Base-by-base conservation (phyloP, 2,888 invertebrate genomes). In the Ametastegia equiseti region DNA sequence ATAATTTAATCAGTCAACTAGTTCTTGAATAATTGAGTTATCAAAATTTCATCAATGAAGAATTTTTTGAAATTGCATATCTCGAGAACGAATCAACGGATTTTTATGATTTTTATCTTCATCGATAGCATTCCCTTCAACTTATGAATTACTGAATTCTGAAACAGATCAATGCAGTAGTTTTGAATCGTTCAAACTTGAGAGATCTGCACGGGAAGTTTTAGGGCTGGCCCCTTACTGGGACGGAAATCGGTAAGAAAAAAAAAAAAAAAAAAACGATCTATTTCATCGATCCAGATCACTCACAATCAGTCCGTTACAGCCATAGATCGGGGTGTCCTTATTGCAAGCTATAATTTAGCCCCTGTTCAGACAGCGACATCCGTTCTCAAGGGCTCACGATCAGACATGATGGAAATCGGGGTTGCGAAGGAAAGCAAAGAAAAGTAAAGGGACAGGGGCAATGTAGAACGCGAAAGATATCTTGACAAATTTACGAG, bases 401-500 rank as follows among this genome's bases (percentile, higher is more conserved):
- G 65, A 65, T 65, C 65, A 65, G 39, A 39, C 65, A 65, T 65
- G 65, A 39, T 65, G 65, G 65, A 65, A 65, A 65, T 65, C 36
- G 36, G 33, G 65, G 36, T 30, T 4, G 15, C 15, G 47, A 15
- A 23, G 13, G 42, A 42, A 60, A 15, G 60, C 3, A 15, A 39
- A 65, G 65, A 19, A 5, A 54, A 0, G 19, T 15, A 54, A 54
- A 54, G 19, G 5, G 54, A 54, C 9, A 54, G 54, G n/a, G 19
- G 54, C 5, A 54, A 15, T 11, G 19, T n/a, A n/a, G n/a, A n/a
- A n/a, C n/a, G n/a, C n/a, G n/a, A n/a, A n/a, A 67, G 67, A 67
- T 67, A 67, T 67, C 36, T 11, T 67, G 67, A 67, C 67, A 67
- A 67, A 67, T 67, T 67, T 67, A 67, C 23, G 67, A 67, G 39